phyloP scores from a whole-genome alignment of 2,888 invertebrate genomes.

The Acrocyrtus sp. region DNA sequence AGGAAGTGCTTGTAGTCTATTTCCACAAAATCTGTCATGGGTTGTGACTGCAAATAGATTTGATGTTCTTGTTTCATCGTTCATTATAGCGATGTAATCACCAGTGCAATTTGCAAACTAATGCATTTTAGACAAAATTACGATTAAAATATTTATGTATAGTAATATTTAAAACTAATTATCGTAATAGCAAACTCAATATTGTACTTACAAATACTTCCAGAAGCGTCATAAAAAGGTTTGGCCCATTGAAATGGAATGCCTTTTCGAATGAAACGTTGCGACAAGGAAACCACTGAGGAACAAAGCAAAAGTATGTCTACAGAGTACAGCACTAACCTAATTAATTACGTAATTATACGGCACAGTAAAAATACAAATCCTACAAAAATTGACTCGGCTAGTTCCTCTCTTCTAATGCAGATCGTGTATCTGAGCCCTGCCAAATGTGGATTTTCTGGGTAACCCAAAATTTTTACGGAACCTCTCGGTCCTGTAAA shows the following conservation, averaged over 20 bases:
- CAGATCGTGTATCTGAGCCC: constrained; percentile 43
- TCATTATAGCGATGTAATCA: constrained; percentile 47
- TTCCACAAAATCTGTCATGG: constrained; percentile 43
- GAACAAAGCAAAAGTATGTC: not conserved
- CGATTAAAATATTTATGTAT: too few relatives aligned
- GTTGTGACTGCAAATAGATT: constrained; percentile 3
- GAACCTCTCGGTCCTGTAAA: constrained; percentile 19
- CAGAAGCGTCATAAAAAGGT: constrained; percentile 10
- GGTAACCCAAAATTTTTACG: constrained; percentile 41
- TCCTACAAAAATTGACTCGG: constrained; percentile 46
- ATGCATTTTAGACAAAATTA: too few relatives aligned
- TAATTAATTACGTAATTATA: not conserved
- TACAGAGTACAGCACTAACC: not conserved
- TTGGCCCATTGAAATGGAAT: constrained; percentile 30
- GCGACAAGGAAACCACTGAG: constrained; percentile 52
- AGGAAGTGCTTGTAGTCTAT: constrained; percentile 19
- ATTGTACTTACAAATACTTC: too few relatives aligned
- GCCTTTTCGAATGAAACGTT: constrained; percentile 34
- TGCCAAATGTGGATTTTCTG: constrained; percentile 41
- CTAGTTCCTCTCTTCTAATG: constrained; percentile 27
- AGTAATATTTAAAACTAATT: too few relatives aligned
- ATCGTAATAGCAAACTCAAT: too few relatives aligned
- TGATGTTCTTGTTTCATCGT: constrained; percentile 28
- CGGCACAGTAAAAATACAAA: too few relatives aligned
- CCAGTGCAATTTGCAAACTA: too few relatives aligned